Evolutionary conservation across 1,140 invertebrate species (phyloP).

Genomic region (Vollenhovia emeryi): DNA sequence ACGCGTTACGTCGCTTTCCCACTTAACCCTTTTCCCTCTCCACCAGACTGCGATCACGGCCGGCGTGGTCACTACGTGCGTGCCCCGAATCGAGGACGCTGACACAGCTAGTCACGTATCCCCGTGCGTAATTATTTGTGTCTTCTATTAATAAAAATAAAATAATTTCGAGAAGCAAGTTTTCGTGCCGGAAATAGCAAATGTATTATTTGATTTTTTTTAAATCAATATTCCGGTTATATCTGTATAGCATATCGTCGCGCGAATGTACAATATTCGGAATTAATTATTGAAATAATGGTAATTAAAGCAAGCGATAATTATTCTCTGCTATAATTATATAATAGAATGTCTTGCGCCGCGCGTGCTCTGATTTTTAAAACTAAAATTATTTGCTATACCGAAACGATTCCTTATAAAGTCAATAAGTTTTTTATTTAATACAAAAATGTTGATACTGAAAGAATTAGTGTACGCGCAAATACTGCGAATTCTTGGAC

Average conservation of each 20-base stretch:
- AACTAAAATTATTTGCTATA: not conserved
- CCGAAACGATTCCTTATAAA: not conserved
- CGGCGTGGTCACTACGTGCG: slow-evolving; percentile 11
- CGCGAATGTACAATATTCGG: not conserved
- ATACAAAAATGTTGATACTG: not conserved
- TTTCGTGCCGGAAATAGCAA: not conserved
- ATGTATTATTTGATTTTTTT: not conserved
- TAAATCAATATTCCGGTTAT: not conserved
- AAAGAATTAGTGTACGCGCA: not conserved
- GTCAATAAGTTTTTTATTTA: not conserved
- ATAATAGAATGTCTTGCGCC: not conserved
- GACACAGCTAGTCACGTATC: not conserved
- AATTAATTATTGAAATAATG: not conserved
- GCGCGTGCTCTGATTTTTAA: not conserved
- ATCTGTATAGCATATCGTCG: not conserved
- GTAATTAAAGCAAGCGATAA: not conserved
- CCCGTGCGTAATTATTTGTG: not conserved
- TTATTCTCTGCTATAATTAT: not conserved
- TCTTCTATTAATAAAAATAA: not conserved
- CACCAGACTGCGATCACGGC: not conserved
- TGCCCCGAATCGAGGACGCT: not conserved
- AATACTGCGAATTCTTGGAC: not conserved
- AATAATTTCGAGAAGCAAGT: not conserved
- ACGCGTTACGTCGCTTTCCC: slow-evolving; percentile 51
- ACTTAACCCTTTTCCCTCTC: slow-evolving; percentile 53